phyloP scores from a whole-genome alignment of 2,797 vertebrate species.

The Notamacropus eugenii region DNA sequence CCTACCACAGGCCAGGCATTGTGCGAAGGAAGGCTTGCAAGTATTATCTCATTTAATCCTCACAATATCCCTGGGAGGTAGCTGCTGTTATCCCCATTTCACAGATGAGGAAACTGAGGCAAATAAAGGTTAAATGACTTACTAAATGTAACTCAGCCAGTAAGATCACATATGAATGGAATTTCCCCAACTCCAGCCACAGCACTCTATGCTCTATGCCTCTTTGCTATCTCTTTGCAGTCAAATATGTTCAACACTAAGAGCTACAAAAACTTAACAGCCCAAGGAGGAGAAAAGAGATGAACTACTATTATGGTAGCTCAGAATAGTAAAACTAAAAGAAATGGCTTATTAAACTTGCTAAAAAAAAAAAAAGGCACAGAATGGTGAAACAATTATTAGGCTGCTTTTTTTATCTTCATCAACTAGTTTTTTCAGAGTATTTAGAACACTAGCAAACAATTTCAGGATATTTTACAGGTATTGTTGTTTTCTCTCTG shows the following conservation, averaged over 20 bases:
- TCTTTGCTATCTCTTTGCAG: neutral
- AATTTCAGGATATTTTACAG: neutral
- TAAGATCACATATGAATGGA: neutral
- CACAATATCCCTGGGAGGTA: neutral
- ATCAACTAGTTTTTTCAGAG: neutral
- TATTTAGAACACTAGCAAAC: neutral
- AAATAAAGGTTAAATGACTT: neutral
- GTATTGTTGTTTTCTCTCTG: neutral
- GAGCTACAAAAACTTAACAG: neutral
- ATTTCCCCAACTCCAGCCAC: neutral
- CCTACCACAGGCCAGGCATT: neutral
- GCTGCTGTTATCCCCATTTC: neutral
- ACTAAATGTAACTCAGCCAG: neutral
- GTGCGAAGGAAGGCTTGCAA: neutral
- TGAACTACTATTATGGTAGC: neutral
- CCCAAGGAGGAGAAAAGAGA: neutral
- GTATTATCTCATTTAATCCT: neutral
- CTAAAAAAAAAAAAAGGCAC: neutral
- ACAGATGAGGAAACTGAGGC: neutral
- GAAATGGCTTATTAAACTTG: neutral
- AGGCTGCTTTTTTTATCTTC: neutral
- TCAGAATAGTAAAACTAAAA: neutral
- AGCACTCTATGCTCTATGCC: neutral
- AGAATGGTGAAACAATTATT: neutral
- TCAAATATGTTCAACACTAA: neutral